Evolutionary conservation across 1,140 invertebrate genomes (phyloP), one percentile per base, ranked within the genome.

Genomic region (Atta cephalotes): DNA sequence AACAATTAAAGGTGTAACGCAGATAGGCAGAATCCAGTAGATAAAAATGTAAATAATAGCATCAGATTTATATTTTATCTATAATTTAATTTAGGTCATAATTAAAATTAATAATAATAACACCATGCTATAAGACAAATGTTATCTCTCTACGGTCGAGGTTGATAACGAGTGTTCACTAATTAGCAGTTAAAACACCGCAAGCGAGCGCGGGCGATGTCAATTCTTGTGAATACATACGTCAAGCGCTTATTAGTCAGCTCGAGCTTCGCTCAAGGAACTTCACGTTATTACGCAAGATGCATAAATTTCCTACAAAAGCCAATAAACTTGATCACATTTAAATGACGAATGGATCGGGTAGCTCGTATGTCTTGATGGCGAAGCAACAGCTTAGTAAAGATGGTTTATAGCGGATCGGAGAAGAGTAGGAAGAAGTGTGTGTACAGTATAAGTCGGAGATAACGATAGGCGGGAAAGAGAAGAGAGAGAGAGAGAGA

Each of bases 321-420:
- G 51, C 45, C 76, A 85, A 85, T 79, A 79, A 85, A 79, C 62
- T 49, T 65, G 82, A 85, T 66, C 82, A 31, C 62, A 85, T 85
- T 79, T 79, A 85, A 85, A 84, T 84, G 80, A 84, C 70, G 70
- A 25, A 49, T 62, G 74, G 58, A 77, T 78, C 81, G 58, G 74
- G 74, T 85, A 18, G 35, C 60, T 85, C 53, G 60, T 56, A 80
- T 21, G 62, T 51, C 66, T n/a, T 45, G 70, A 58, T 39, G 25
- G 58, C 62, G 90, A 91, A 90, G 90, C 91, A 92, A 92, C 91
- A 92, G 88, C 91, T 68, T 92, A 92, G 89, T 86, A 79, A 28
- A 70, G 70, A 80, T 72, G 76, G 81, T 89, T 92, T 77, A 88
- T 63, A 53, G 65, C 31, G 56, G 65, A 60, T 70, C 62, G 63